Conservation (phyloP, 2,113 vertebrate genomes). For the Podarcis raffonei region DNA sequence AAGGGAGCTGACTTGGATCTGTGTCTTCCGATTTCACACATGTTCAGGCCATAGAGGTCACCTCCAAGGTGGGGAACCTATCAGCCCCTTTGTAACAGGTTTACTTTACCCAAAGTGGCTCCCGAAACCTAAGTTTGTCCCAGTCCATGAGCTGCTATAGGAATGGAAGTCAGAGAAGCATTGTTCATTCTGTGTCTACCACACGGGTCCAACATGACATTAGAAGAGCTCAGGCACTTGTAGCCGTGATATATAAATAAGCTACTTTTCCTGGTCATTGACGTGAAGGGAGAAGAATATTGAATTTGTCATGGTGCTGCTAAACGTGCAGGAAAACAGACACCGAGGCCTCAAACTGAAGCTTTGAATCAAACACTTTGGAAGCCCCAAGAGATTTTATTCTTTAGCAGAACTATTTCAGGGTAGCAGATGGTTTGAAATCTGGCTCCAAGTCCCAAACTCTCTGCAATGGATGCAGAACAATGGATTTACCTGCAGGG, state of each 20-base stretch:
- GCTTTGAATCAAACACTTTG: neutral
- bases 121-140: neutral
- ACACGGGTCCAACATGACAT: neutral
- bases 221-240: neutral
- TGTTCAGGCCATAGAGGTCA: neutral
- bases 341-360: neutral
- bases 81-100: neutral
- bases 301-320: neutral
- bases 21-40: neutral
- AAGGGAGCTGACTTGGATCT: neutral
- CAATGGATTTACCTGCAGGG: neutral
- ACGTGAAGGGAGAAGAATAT: neutral
- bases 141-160: neutral
- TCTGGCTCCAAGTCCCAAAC: accelerated
- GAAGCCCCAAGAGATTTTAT: neutral
- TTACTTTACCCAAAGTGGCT: neutral
- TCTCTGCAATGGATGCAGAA: neutral
- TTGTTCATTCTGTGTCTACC: neutral
- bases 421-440: neutral
- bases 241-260: neutral
- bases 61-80: too few relatives aligned
- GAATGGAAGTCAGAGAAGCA: neutral
- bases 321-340: neutral
- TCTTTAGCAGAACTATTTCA: neutral
- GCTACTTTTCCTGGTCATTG: neutral